Base-by-base conservation (phyloP, 2,797 vertebrate genomes). In the Sebastolobus altivelis region DNA sequence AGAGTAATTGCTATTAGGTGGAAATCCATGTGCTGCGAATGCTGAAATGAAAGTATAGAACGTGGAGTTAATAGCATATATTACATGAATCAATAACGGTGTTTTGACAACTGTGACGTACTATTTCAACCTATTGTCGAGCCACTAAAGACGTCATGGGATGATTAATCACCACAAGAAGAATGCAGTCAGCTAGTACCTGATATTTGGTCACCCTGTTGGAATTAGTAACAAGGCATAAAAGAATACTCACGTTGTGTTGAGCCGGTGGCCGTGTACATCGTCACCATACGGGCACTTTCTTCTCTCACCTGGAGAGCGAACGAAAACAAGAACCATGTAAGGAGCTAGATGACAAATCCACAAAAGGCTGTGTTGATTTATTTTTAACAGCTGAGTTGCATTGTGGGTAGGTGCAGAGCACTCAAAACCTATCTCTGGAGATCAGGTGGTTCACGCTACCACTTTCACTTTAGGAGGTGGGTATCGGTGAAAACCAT, bases 31-130 rank as follows among this genome's bases (percentile, higher is more conserved):
- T 88, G 94, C 90, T 89, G 95, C 87, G 89, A 96, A 96, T 93
- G 95, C 95, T 96, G 94, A 94, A 95, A 95, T 93, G 93, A 95
- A 95, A 95, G 94, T 96, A 95, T 92, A 94, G 90, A 94, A 91
- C 78, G 88, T 81, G 76, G 79, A 87, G 89, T 96, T 95, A 94
- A 95, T 86, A 90, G 68, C 88, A 84, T 69, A 78, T 83, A 77
- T 84, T 43, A 86, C 54, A 80, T 74, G 20, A 82, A 71, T 67
- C 35, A 80, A 82, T 65, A 87, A 89, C 69, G 77, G 84, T 87
- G 83, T 79, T 92, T 66, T 91, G 80, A 91, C 55, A 88, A 82
- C 77, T 76, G 66, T 88, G 77, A 92, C 82, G 82, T 83, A 84
- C 79, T 84, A 87, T 65, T 85, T 81, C 83, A 89, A 86, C 74